phyloP scores from a whole-genome alignment of 2,113 vertebrate species.

The Reinhardtius hippoglossoides region DNA sequence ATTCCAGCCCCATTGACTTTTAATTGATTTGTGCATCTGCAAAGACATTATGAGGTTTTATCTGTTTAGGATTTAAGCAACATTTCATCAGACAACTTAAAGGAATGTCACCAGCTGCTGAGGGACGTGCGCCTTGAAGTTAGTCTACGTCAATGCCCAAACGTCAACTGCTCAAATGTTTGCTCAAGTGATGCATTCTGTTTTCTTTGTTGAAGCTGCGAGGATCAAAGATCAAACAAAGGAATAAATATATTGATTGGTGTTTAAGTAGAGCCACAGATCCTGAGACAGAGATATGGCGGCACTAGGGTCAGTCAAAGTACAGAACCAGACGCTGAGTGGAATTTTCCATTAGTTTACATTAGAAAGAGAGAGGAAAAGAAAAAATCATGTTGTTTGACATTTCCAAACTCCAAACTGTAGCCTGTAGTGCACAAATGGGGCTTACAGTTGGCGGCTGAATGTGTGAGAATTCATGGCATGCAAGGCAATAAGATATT shows the following conservation, averaged over 20 bases:
- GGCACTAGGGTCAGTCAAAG: background rate
- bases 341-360: background rate
- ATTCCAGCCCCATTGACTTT: background rate
- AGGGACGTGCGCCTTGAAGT: background rate
- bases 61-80: background rate
- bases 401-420: background rate
- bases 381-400: background rate
- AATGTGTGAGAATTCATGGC: conserved; percentile 27
- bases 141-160: background rate
- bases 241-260: conserved; percentile 39
- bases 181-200: conserved; percentile 1
- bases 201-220: conserved; percentile 9
- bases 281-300: conserved; percentile 10
- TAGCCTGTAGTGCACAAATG: background rate
- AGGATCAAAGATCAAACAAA: conserved; percentile 47
- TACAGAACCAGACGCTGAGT: background rate
- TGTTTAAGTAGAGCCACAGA: background rate
- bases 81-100: background rate
- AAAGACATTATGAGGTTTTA: background rate
- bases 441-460: background rate
- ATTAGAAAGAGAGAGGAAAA: background rate
- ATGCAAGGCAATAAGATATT: conserved; percentile 42
- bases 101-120: background rate
- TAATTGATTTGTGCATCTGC: background rate
- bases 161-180: conserved; percentile 19